These are phyloP conservation scores for Enteromius paludinosus DNA, from an alignment of 2,797 vertebrate species.

Conservation along the genomic window DNA sequence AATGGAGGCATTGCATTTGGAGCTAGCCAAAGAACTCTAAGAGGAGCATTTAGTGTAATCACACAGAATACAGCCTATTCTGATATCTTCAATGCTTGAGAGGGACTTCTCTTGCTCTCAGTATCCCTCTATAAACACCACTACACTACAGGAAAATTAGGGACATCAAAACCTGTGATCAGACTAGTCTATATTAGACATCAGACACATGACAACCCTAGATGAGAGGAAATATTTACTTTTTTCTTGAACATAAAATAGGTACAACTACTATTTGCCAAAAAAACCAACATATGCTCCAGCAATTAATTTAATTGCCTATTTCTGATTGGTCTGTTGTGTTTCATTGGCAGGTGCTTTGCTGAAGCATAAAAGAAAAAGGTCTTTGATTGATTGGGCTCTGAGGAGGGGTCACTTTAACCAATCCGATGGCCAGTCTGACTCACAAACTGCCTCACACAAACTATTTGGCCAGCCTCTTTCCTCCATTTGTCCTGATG, in stretches of 20 bases:
- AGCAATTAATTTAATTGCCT: neutral
- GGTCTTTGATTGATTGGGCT: conserved; percentile 81
- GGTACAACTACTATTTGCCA: neutral
- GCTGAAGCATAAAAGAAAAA: conserved; percentile 77
- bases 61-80: neutral
- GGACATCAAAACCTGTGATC: neutral
- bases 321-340: conserved; percentile 1
- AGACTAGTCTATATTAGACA: neutral
- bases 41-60: neutral
- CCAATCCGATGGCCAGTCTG: conserved; percentile 57
- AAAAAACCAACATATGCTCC: neutral
- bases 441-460: conserved; percentile 66
- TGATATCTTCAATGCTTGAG: neutral
- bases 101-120: neutral
- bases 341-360: conserved; percentile 67
- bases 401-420: conserved; percentile 73
- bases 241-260: neutral
- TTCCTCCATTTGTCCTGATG: conserved; percentile 75
- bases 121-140: neutral
- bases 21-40: neutral
- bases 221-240: neutral
- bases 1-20: neutral
- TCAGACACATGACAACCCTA: neutral
- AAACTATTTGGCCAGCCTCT: conserved; percentile 80
- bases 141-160: neutral